These are phyloP conservation scores for Procavia capensis DNA, from an alignment of 2,113 vertebrate genomes.

Conservation along the genomic window DNA sequence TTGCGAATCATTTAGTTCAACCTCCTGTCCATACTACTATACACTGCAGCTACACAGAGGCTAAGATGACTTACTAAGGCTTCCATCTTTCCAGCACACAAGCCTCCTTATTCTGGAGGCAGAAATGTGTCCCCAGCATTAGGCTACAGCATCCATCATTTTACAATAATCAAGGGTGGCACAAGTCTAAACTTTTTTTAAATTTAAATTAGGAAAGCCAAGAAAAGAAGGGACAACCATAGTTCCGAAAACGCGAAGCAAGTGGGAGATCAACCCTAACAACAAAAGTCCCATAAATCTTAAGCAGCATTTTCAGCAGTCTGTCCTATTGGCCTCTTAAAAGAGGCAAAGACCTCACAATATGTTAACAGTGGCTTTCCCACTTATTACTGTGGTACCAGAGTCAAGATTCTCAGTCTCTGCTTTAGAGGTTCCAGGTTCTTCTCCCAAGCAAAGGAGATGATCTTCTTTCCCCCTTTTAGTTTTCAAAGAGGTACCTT, in stretches of 20 bases:
- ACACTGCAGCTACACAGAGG: neutral
- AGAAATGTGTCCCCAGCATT: neutral
- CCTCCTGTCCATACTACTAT: neutral
- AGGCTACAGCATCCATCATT: neutral
- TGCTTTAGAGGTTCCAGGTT: neutral
- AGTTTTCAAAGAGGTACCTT: neutral
- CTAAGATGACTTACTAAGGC: neutral
- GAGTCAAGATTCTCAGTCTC: neutral
- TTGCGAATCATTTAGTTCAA: neutral
- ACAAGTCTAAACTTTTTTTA: neutral
- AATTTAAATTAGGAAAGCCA: neutral
- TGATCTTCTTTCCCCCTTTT: neutral
- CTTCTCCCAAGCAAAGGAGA: slow-evolving; percentile 16
- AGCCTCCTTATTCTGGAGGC: neutral
- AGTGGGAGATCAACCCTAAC: neutral
- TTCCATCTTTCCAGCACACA: neutral
- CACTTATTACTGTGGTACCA: neutral
- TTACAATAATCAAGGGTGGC: neutral
- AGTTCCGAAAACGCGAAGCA: neutral
- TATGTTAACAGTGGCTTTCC: slow-evolving; percentile 4
- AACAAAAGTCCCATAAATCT: neutral
- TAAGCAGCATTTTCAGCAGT: neutral
- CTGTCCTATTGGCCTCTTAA: neutral
- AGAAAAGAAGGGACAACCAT: neutral
- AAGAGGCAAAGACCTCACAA: neutral